Evolutionary conservation across 1,140 invertebrate species (phyloP).

Genomic region (Pogonomyrmex californicus): DNA sequence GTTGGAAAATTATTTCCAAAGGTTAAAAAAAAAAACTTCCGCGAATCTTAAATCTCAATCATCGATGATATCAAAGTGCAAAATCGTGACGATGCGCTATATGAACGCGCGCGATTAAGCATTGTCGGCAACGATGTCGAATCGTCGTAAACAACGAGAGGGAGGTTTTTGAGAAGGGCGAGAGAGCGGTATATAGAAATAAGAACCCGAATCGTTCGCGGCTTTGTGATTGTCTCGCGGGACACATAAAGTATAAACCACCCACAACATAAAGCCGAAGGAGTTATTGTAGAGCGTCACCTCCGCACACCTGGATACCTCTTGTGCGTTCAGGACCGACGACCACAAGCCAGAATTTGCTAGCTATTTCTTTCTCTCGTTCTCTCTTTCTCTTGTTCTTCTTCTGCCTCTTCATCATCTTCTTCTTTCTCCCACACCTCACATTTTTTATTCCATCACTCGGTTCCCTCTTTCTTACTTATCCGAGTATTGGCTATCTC

Average conservation of each 20-base stretch:
- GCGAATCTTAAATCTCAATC: conserved; percentile 38
- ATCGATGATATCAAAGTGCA: not conserved
- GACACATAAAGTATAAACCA: conserved; percentile 83
- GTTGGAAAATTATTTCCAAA: not conserved
- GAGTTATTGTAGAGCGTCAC: conserved; percentile 84
- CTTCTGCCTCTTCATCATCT: not conserved
- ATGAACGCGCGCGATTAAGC: conserved; percentile 14
- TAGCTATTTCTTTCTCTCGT: conserved; percentile 58
- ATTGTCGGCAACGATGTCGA: conserved; percentile 61
- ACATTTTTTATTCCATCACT: conserved; percentile 54
- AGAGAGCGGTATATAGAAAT: conserved; percentile 72
- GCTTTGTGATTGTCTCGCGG: conserved; percentile 80
- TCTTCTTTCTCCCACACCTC: conserved; percentile 6
- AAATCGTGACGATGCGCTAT: not conserved
- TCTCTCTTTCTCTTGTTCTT: conserved; percentile 3
- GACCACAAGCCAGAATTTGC: conserved; percentile 77
- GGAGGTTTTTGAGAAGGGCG: conserved; percentile 48
- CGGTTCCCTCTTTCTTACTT: not conserved
- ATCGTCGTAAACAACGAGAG: conserved; percentile 69
- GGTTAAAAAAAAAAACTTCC: not conserved
- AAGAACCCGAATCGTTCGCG: conserved; percentile 80
- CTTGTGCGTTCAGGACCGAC: conserved; percentile 59
- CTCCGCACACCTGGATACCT: conserved; percentile 82
- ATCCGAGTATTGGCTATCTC: not conserved
- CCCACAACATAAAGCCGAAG: conserved; percentile 84